Conservation (phyloP, 2,888 invertebrate genomes). For the Cerceris rybyensis region DNA sequence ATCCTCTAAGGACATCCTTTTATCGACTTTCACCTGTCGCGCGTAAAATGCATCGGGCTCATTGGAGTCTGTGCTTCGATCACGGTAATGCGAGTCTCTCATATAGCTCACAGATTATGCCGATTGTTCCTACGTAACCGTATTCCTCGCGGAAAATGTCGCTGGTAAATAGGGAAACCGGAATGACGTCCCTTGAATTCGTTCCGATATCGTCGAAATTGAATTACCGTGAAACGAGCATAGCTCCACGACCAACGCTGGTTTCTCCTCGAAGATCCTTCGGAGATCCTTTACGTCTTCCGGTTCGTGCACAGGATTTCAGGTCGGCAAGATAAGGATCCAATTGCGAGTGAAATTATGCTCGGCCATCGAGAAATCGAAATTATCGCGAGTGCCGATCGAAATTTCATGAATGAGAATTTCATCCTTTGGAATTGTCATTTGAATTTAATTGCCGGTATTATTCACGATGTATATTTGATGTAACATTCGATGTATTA, state of each 20-base stretch:
- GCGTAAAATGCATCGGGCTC: conserved; percentile 40
- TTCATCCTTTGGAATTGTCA: no score
- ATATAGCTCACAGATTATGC: conserved; percentile 8
- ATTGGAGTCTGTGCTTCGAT: conserved; percentile 41
- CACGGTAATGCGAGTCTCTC: conserved; percentile 45
- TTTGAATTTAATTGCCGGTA: no score
- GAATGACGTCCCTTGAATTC: conserved; percentile 7
- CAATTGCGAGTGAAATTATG: no score
- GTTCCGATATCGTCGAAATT: conserved; percentile 14
- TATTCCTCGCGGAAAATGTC: background rate
- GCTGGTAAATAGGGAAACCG: background rate
- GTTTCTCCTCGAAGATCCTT: conserved; percentile 33
- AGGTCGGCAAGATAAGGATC: no score
- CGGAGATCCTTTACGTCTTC: background rate
- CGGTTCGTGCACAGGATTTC: background rate
- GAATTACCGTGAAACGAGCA: conserved; percentile 56
- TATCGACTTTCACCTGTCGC: conserved; percentile 12
- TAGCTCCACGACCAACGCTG: conserved; percentile 59
- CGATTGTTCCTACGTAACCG: background rate
- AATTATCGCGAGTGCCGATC: no score
- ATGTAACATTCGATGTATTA: no score
- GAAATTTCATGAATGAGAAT: no score
- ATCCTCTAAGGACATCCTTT: conserved; percentile 14
- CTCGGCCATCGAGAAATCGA: no score
- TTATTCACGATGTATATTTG: no score